Conservation (phyloP, 2,113 vertebrate species). For the Poeciliopsis turrubarensis region DNA sequence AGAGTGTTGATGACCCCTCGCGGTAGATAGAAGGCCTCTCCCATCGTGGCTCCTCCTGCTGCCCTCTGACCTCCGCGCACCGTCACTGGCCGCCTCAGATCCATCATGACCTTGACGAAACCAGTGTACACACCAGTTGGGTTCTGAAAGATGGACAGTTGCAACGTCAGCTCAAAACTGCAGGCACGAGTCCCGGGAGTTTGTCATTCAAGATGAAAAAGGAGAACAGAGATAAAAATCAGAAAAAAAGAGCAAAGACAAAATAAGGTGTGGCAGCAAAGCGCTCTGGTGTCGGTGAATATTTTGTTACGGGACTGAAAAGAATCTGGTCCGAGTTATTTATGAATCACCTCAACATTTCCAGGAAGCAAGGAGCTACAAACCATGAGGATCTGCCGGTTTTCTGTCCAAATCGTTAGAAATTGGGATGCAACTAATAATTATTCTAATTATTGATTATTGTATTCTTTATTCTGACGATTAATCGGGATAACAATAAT, state of each 20-base stretch:
- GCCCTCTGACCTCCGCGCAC: slow-evolving; percentile 73
- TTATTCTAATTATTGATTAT: too few species aligned
- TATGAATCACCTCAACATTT: neutral
- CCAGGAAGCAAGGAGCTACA: neutral
- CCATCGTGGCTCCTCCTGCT: slow-evolving; percentile 55
- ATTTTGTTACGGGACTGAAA: neutral
- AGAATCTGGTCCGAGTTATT: neutral
- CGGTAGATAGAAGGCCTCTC: slow-evolving; percentile 87
- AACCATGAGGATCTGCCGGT: neutral
- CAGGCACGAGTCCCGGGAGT: too few species aligned
- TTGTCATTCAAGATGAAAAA: neutral
- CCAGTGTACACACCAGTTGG: slow-evolving; percentile 88
- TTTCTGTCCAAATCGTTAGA: neutral
- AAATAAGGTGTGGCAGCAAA: neutral
- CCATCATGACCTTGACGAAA: slow-evolving; percentile 97
- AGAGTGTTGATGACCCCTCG: slow-evolving; percentile 86
- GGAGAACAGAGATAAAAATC: neutral
- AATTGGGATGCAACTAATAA: too few species aligned
- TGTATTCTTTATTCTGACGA: too few species aligned
- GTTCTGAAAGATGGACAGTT: slow-evolving; percentile 74
- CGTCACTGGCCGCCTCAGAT: slow-evolving; percentile 88
- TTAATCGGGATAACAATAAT: too few species aligned
- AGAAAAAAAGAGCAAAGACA: neutral
- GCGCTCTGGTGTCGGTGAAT: neutral
- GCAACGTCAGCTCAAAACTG: neutral